phyloP scores from a whole-genome alignment of 92 coral and sea anemone genomes.

The Blastomussa wellsi region DNA sequence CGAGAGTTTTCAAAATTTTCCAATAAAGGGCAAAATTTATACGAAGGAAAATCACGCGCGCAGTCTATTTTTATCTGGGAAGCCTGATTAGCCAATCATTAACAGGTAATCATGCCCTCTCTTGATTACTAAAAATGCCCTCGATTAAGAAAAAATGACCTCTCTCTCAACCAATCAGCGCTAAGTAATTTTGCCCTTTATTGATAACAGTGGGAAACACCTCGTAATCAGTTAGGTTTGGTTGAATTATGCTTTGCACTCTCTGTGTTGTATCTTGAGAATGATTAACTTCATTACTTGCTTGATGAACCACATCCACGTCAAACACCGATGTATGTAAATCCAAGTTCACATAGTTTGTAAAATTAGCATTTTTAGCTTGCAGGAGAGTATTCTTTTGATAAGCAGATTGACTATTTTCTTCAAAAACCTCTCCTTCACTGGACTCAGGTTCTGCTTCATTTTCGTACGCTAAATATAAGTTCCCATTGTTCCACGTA shows the following conservation, averaged over 20 bases:
- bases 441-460: conserved; percentile 14
- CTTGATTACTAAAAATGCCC: too few species aligned
- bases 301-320: conserved; percentile 25
- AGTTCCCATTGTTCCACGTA: conserved; percentile 10
- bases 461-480: neutral
- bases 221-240: conserved; percentile 48
- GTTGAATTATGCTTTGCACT: conserved; percentile 32
- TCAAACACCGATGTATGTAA: conserved; percentile 29
- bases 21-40: too few species aligned
- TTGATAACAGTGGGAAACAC: conserved; percentile 54
- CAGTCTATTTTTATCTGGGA: too few species aligned
- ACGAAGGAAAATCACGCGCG: too few species aligned
- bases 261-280: neutral
- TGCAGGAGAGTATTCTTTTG: conserved; percentile 13
- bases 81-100: too few species aligned
- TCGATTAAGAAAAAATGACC: too few species aligned
- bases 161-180: too few species aligned
- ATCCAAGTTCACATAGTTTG: conserved; percentile 20
- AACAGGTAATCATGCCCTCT: too few species aligned
- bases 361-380: conserved; percentile 10
- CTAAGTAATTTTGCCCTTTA: too few species aligned
- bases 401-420: conserved; percentile 11
- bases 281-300: conserved; percentile 12
- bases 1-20: too few species aligned
- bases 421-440: neutral